phyloP scores from a whole-genome alignment of 2,888 invertebrate genomes.

The Oxystoma pomonae region DNA sequence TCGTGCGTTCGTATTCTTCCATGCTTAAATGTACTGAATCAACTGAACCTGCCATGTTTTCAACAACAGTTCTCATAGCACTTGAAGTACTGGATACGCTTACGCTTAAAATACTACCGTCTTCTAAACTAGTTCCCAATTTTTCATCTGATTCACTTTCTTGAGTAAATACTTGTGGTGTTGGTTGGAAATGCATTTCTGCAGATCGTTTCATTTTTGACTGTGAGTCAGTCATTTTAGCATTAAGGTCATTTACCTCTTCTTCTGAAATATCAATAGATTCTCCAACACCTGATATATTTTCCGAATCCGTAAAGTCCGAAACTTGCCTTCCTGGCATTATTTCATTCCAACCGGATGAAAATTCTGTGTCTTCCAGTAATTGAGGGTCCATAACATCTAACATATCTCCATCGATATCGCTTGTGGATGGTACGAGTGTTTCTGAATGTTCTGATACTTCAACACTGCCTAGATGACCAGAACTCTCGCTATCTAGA shows the following conservation, averaged over 20 bases:
- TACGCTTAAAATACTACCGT: conserved; percentile 55
- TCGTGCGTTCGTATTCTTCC: conserved; percentile 40
- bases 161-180: conserved; percentile 46
- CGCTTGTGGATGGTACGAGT: conserved; percentile 83
- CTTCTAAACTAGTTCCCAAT: conserved; percentile 55
- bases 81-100: conserved; percentile 58
- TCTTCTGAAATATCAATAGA: conserved; percentile 56
- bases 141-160: conserved; percentile 54
- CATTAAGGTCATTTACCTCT: conserved; percentile 49
- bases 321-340: conserved; percentile 35
- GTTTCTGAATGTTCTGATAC: conserved; percentile 92
- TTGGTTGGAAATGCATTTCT: conserved; percentile 84
- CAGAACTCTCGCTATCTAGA: conserved; percentile 84
- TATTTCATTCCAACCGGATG: conserved; percentile 28
- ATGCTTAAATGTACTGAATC: conserved; percentile 48
- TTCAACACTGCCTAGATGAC: conserved; percentile 83
- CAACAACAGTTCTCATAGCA: conserved; percentile 48
- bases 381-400: conserved; percentile 56
- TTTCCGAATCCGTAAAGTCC: conserved; percentile 39
- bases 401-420: conserved; percentile 69
- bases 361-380: conserved; percentile 42
- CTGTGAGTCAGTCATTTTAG: conserved; percentile 54
- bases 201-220: conserved; percentile 82
- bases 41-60: conserved; percentile 47
- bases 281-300: conserved; percentile 41